phyloP scores from a whole-genome alignment of 2,888 invertebrate species.

The Cheilosia vulpina region DNA sequence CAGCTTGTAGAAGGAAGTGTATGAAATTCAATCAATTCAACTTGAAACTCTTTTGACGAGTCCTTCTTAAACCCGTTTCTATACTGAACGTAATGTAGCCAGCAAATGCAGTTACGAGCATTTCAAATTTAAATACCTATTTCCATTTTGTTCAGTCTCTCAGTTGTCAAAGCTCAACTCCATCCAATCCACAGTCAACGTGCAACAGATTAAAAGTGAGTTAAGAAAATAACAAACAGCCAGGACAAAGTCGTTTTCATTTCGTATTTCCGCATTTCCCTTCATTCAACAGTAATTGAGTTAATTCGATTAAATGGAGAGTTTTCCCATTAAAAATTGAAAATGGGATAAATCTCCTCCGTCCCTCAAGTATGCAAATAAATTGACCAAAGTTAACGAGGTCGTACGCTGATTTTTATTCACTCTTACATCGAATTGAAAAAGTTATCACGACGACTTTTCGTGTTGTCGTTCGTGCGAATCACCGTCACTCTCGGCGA shows the following conservation, averaged over 20 bases:
- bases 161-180: background rate
- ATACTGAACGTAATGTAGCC: too few species aligned
- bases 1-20: too few species aligned
- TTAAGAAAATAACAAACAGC: background rate
- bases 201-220: background rate
- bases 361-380: conserved; percentile 27
- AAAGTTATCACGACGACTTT: conserved; percentile 46
- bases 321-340: conserved; percentile 53
- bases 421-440: conserved; percentile 45
- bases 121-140: too few species aligned
- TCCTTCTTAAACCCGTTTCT: too few species aligned
- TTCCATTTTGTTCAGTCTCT: too few species aligned
- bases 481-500: conserved; percentile 34
- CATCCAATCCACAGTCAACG: background rate
- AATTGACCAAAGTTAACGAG: conserved; percentile 40
- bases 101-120: too few species aligned
- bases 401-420: conserved; percentile 30
- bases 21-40: too few species aligned
- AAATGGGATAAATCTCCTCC: conserved; percentile 17
- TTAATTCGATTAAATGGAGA: conserved; percentile 51
- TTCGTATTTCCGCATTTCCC: conserved; percentile 5
- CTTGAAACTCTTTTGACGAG: too few species aligned
- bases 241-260: background rate
- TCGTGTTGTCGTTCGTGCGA: conserved; percentile 11
- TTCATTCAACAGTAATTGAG: conserved; percentile 39